Percentiles rank a stretch among this genome's conserved stretches.
Conservation (phyloP, 2,113 vertebrate genomes). For the Melospiza georgiana region DNA sequence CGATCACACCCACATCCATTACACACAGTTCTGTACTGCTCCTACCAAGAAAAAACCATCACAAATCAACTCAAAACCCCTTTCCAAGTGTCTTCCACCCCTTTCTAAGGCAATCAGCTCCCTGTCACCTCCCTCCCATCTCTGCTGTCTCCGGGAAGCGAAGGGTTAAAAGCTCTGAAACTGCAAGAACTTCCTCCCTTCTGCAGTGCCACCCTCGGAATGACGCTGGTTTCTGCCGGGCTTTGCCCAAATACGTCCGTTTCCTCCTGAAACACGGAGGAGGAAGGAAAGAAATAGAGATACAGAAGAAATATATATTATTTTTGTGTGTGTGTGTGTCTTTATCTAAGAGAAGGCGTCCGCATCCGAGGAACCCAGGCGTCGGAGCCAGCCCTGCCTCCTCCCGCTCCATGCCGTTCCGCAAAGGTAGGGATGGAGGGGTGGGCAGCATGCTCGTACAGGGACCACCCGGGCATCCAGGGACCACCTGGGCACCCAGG, state of each 20-base stretch:
- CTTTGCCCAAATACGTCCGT: constrained; percentile 61
- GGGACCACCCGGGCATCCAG: too few species aligned
- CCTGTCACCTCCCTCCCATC: neutral
- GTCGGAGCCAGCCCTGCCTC: neutral
- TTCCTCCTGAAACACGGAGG: constrained; percentile 23
- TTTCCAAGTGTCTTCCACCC: neutral
- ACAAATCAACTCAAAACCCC: fast-evolving
- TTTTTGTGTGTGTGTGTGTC: neutral
- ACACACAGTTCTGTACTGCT: neutral
- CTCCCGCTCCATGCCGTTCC: constrained; percentile 47
- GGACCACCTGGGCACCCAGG: neutral
- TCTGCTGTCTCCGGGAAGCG: neutral
- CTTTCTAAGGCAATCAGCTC: neutral
- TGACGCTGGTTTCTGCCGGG: constrained; percentile 39
- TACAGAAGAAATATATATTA: neutral
- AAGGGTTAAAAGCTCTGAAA: constrained; percentile 42
- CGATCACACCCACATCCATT: neutral
- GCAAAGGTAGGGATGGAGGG: constrained; percentile 45
- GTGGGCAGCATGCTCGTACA: neutral
- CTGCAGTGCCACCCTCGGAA: constrained; percentile 49
- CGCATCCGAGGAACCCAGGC: neutral
- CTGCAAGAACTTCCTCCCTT: constrained; percentile 41
- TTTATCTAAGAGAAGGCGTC: neutral
- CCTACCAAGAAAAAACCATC: neutral
- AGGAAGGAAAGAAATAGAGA: neutral